phyloP scores from a whole-genome alignment of 2,888 invertebrate genomes.

The Meteorus colon region DNA sequence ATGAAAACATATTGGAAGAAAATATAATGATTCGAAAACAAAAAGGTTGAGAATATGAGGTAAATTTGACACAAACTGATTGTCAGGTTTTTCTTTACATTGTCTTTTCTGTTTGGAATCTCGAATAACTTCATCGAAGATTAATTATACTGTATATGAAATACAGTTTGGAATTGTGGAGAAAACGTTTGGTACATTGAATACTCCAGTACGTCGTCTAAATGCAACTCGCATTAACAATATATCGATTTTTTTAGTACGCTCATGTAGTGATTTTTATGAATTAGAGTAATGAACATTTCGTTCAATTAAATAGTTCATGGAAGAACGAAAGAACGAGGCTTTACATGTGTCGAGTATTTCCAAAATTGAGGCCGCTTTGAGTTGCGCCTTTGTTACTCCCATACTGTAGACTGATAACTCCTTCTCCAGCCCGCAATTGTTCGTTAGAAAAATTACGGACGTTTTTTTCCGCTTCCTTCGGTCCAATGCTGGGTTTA shows the following conservation, averaged over 20 bases:
- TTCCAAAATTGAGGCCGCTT: conserved; percentile 97
- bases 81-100: background rate
- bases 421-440: conserved; percentile 91
- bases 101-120: background rate
- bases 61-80: background rate
- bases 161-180: background rate
- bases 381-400: conserved; percentile 98
- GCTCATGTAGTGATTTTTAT: background rate
- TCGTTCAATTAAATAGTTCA: background rate
- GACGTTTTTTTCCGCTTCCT: conserved; percentile 96
- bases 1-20: conserved; percentile 5
- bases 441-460: conserved; percentile 96
- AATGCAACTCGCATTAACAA: conserved; percentile 3
- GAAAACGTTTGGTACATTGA: background rate
- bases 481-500: conserved; percentile 94
- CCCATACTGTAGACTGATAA: conserved; percentile 96
- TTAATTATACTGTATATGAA: background rate
- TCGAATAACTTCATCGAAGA: background rate
- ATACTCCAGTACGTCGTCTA: background rate
- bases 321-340: conserved; percentile 9
- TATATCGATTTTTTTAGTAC: background rate
- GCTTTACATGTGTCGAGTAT: conserved; percentile 96
- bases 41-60: background rate
- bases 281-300: background rate
- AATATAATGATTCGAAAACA: background rate